A percentile compares a stretch with the other conserved stretches of the same genome.
phyloP scores from a whole-genome alignment of 2,888 invertebrate species.

The Ornithoptera alexandrae region DNA sequence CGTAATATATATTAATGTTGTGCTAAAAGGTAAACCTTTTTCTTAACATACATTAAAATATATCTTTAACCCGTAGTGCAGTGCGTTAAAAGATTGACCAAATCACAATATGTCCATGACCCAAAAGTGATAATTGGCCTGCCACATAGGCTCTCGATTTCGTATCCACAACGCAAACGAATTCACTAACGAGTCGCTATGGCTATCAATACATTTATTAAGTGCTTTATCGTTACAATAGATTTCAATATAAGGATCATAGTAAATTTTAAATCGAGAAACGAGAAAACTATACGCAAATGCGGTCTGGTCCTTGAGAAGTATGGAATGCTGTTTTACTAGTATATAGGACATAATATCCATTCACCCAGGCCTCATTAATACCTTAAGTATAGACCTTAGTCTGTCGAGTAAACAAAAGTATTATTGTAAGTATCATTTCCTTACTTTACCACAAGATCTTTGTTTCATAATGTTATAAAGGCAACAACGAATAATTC shows the following conservation, averaged over 20 bases:
- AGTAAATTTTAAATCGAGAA: background rate
- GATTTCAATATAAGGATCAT: background rate
- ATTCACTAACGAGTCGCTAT: constrained; percentile 10
- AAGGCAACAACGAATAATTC: background rate
- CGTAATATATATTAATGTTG: background rate
- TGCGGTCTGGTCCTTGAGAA: background rate
- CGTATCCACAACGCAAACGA: constrained; percentile 9
- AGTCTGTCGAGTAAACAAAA: background rate
- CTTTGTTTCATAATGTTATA: background rate
- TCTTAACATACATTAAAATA: background rate
- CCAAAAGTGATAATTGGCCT: constrained; percentile 19
- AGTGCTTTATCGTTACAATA: background rate
- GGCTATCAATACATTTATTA: constrained; percentile 2
- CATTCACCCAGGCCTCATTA: background rate
- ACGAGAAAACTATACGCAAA: background rate
- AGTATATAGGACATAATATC: constrained; percentile 2
- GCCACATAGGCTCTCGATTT: constrained; percentile 16
- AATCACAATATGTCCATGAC: constrained; percentile 17
- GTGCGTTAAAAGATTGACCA: background rate
- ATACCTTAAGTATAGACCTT: background rate
- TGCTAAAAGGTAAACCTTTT: background rate
- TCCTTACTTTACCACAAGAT: background rate
- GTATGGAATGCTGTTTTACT: background rate
- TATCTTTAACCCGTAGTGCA: background rate
- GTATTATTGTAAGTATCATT: background rate